Evolutionary conservation across 2,113 vertebrate species (phyloP), one percentile per base, ranked within the genome.

Genomic region (Periophthalmodon schlosseri): DNA sequence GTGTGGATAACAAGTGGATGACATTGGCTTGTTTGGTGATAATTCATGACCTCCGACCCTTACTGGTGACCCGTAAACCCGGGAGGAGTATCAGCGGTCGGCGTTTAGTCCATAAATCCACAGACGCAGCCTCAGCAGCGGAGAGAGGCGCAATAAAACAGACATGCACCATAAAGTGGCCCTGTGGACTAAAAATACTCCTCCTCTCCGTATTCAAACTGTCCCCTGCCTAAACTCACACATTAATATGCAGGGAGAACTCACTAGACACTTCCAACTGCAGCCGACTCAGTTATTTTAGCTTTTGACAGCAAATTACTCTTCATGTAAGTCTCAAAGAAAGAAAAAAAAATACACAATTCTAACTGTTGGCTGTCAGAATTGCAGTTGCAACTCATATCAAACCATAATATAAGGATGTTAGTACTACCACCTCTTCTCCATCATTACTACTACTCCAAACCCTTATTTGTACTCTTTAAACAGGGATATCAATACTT

Each of bases 21-120:
- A 76, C 34, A n/a, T 75, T 20, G 68, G 74, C 82, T 90, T 87
- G 84, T 91, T 87, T 84, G 81, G 77, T 78, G 70, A 82, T 89
- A 88, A 87, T 87, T 91, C 85, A 89, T 86, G 79, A 87, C 80
- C 88, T 81, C 67, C 60, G 64, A 91, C 81, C 86, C 79, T 82
- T 78, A 81, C 80, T 77, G 75, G 68, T 83, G 78, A 88, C 82
- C 78, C 76, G 82, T 87, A 87, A 90, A 88, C 63, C 46, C 76
- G 10, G 16, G 52, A 70, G 76, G 46, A 87, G 75, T 80, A 77
- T 83, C 66, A 69, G 76, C 81, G 84, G 86, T 91, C 84, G 78
- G 36, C 70, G 70, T 56, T 71, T 67, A 77, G 76, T 87, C 83
- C 70, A 82, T 93, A 91, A 92, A 91, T 90, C 81, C 74, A 9